phyloP scores from a whole-genome alignment of 1,140 invertebrate genomes.

The Caenorhabditis inopinata region DNA sequence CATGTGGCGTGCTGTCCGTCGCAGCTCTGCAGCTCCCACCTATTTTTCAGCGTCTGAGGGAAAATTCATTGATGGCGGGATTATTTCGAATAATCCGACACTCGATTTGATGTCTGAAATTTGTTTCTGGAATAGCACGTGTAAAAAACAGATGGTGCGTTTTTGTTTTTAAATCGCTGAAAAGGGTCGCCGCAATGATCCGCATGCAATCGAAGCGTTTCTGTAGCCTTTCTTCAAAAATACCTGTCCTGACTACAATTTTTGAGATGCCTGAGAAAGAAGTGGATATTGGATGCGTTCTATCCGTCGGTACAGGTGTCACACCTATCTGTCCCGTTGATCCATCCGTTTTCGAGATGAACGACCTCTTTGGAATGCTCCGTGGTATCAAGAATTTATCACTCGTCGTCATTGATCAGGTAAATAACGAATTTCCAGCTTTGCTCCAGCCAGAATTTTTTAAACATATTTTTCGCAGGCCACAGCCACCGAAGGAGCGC shows the following conservation, averaged over 20 bases:
- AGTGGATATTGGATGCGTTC: conserved; percentile 38
- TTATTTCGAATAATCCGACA: conserved; percentile 95
- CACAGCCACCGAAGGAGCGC: conserved; percentile 82
- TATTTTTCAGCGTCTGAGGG: conserved; percentile 70
- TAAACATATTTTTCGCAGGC: conserved; percentile 71
- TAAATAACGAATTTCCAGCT: too few species aligned
- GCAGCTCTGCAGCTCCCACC: conserved; percentile 34
- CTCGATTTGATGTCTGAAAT: conserved; percentile 89
- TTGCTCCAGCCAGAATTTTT: too few species aligned
- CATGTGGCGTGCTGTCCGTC: conserved; percentile 25
- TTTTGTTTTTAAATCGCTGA: too few species aligned
- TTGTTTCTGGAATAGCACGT: conserved; percentile 81
- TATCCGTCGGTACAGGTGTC: conserved; percentile 57
- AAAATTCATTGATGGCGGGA: conserved; percentile 86
- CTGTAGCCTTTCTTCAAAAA: background rate
- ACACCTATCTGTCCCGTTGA: conserved; percentile 63
- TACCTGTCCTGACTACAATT: conserved; percentile 50
- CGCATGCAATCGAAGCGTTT: too few species aligned
- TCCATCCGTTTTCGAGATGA: conserved; percentile 53
- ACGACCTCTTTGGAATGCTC: conserved; percentile 44
- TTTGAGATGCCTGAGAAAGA: conserved; percentile 25
- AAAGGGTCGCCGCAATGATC: too few species aligned
- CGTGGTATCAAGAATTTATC: conserved; percentile 56
- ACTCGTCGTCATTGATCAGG: conserved; percentile 58
- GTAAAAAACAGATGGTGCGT: conserved; percentile 37